These are phyloP conservation scores for mouse (Mus musculus) DNA, from an alignment of 2,113 vertebrate species.

Conservation along the genomic window GRCm39 chr2:61555501-61556000, in stretches of 20 bases:
- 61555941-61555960: neutral
- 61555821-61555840: neutral
- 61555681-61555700: neutral
- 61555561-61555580: neutral
- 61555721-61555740: neutral
- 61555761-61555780: neutral
- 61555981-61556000: neutral
- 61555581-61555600: neutral
- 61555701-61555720: neutral
- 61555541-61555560: neutral
- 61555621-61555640: neutral
- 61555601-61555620: neutral
- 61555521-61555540: neutral
- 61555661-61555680: conserved; percentile 12
- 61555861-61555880: too few relatives aligned
- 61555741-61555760: neutral
- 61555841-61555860: neutral
- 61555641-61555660: neutral
- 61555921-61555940: neutral
- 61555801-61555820: neutral
- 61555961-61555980: neutral
- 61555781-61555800: neutral
- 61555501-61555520: neutral
- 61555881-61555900: neutral
- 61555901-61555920: neutral